Percentiles rank a stretch among this genome's conserved stretches.
Evolutionary conservation across 2,888 invertebrate genomes (phyloP).

Genomic region (Zeuzera pyrina): DNA sequence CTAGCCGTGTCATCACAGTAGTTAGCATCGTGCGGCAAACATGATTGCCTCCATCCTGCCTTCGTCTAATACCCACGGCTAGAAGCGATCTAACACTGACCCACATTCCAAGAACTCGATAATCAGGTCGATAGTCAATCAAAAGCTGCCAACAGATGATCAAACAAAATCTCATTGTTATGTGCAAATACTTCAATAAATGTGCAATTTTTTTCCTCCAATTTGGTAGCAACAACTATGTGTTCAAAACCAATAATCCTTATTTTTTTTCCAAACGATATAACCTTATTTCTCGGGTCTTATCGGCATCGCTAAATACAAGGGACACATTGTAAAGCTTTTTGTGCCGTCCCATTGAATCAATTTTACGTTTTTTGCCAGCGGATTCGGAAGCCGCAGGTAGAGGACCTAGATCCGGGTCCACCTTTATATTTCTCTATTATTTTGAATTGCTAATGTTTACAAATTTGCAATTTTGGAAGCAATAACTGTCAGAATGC

Average conservation of each 20-base stretch:
- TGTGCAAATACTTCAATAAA: conserved; percentile 2
- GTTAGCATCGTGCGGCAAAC: not conserved
- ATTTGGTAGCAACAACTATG: conserved; percentile 18
- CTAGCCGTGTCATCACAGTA: no score
- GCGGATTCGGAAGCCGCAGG: conserved; percentile 70
- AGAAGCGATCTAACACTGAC: conserved; percentile 46
- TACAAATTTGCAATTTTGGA: conserved; percentile 63
- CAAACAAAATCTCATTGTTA: not conserved
- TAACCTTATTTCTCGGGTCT: conserved; percentile 59
- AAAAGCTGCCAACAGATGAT: conserved; percentile 22
- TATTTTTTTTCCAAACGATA: conserved; percentile 53
- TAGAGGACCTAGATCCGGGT: conserved; percentile 54
- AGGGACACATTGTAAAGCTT: conserved; percentile 52
- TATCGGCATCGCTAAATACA: conserved; percentile 60
- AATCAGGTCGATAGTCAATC: conserved; percentile 53
- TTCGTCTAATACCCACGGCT: conserved; percentile 13
- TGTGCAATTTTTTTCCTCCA: conserved; percentile 17
- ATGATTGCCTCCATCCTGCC: conserved; percentile 56
- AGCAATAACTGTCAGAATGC: conserved; percentile 59
- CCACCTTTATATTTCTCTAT: conserved; percentile 50
- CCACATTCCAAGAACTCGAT: conserved; percentile 41
- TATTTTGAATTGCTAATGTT: conserved; percentile 56
- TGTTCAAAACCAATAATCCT: conserved; percentile 51
- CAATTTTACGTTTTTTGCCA: conserved; percentile 60
- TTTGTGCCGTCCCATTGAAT: conserved; percentile 58